These are phyloP conservation scores for Pachypsylla venusta DNA, from an alignment of 1,140 invertebrate genomes.

Conservation along the genomic window DNA sequence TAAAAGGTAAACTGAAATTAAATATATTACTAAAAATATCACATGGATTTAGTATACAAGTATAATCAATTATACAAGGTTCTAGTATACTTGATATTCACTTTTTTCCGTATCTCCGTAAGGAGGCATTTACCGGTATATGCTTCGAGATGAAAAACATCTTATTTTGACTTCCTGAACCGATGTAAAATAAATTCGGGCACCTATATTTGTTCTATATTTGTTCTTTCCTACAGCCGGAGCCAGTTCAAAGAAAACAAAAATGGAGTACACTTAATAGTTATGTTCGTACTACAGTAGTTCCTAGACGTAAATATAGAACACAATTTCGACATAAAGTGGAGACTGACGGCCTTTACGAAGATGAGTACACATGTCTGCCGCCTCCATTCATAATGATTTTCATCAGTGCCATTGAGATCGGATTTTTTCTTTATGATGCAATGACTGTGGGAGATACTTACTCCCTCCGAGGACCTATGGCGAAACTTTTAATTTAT, in stretches of 20 bases:
- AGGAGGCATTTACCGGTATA: too few species aligned
- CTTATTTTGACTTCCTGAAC: too few species aligned
- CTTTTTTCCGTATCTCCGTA: too few species aligned
- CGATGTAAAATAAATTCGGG: too few species aligned
- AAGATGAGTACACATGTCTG: slow-evolving; percentile 70
- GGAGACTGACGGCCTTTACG: slow-evolving; percentile 53
- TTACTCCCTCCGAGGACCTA: slow-evolving; percentile 41
- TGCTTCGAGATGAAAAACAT: too few species aligned
- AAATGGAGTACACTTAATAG: neutral
- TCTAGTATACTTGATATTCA: too few species aligned
- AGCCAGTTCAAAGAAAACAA: neutral
- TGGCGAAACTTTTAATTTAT: slow-evolving; percentile 69
- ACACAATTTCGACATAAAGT: neutral
- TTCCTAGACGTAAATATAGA: neutral
- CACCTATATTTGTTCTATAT: too few species aligned
- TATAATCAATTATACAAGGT: too few species aligned
- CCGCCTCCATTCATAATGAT: slow-evolving; percentile 79
- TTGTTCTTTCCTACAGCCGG: too few species aligned
- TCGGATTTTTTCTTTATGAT: slow-evolving; percentile 21
- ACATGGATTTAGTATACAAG: too few species aligned
- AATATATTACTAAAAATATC: too few species aligned
- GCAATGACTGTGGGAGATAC: slow-evolving; percentile 2
- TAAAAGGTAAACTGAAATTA: too few species aligned
- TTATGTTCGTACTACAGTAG: neutral
- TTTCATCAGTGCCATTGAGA: slow-evolving; percentile 33